phyloP scores from a whole-genome alignment of 1,140 invertebrate genomes.

The Homarus americanus region DNA sequence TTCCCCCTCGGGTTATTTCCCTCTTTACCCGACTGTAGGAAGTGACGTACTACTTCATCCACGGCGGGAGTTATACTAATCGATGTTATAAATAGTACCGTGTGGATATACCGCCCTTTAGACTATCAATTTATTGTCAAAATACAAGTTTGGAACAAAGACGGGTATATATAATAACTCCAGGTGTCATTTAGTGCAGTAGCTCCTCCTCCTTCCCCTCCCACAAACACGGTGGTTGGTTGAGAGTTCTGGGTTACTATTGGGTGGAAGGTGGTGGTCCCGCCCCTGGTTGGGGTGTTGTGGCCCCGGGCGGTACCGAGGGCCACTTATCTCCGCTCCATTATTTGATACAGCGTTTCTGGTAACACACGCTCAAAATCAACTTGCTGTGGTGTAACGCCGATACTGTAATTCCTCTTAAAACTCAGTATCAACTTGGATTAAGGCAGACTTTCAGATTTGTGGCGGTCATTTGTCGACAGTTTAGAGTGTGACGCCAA shows the following conservation, averaged over 20 bases:
- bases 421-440: constrained; percentile 66
- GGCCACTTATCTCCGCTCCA: constrained; percentile 60
- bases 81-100: constrained; percentile 27
- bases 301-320: constrained; percentile 40
- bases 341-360: constrained; percentile 70
- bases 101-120: constrained; percentile 30
- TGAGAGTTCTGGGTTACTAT: constrained; percentile 10
- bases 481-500: constrained; percentile 55
- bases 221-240: constrained; percentile 28
- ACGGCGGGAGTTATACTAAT: constrained; percentile 22
- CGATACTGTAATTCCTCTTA: constrained; percentile 68
- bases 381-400: constrained; percentile 65
- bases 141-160: constrained; percentile 60
- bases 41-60: no score
- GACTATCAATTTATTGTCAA: constrained; percentile 51
- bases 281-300: constrained; percentile 28
- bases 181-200: constrained; percentile 46
- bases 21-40: not conserved
- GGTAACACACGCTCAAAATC: constrained; percentile 71
- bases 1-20: constrained; percentile 7
- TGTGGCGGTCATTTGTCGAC: constrained; percentile 67
- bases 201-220: constrained; percentile 29
- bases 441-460: constrained; percentile 70
- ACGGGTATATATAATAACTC: constrained; percentile 61
- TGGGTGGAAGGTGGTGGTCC: constrained; percentile 21